Conservation (phyloP, 2,888 invertebrate species). For the Cyclophora punctaria region DNA sequence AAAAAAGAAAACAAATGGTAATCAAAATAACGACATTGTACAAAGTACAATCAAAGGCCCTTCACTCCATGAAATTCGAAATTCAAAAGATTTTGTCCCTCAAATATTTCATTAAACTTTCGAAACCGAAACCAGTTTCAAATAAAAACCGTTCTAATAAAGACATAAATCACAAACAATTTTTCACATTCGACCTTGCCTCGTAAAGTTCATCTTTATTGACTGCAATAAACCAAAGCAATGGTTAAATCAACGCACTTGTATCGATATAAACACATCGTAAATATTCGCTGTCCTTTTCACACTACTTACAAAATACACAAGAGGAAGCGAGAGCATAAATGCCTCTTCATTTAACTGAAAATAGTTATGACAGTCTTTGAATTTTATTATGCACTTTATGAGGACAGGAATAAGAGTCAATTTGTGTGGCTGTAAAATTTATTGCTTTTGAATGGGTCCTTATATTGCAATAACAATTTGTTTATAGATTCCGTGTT, state of each 20-base stretch:
- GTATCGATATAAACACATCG: constrained; percentile 71
- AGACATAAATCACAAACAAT: constrained; percentile 66
- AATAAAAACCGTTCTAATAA: constrained; percentile 44
- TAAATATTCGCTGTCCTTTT: constrained; percentile 52
- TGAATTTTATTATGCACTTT: constrained; percentile 32
- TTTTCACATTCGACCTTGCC: constrained; percentile 72
- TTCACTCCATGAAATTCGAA: too few relatives aligned
- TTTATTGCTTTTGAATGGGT: constrained; percentile 73
- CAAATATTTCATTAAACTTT: too few relatives aligned
- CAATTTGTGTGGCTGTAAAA: constrained; percentile 22
- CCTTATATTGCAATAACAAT: constrained; percentile 74
- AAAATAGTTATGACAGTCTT: constrained; percentile 67
- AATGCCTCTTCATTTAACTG: constrained; percentile 58
- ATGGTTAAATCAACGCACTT: constrained; percentile 72
- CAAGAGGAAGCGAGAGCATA: constrained; percentile 34
- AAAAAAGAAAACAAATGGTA: too few relatives aligned
- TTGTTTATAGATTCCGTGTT: constrained; percentile 62
- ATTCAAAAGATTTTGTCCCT: too few relatives aligned
- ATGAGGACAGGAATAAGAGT: constrained; percentile 18
- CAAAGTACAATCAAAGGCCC: too few relatives aligned
- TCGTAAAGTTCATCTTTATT: constrained; percentile 75
- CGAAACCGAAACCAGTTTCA: constrained; percentile 17
- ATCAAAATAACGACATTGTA: too few relatives aligned
- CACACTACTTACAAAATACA: constrained; percentile 20
- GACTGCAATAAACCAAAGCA: constrained; percentile 73